A percentile compares a stretch with the other conserved stretches of the same genome.
Conservation (phyloP, 1,140 invertebrate genomes). For the Vollenhovia emeryi region DNA sequence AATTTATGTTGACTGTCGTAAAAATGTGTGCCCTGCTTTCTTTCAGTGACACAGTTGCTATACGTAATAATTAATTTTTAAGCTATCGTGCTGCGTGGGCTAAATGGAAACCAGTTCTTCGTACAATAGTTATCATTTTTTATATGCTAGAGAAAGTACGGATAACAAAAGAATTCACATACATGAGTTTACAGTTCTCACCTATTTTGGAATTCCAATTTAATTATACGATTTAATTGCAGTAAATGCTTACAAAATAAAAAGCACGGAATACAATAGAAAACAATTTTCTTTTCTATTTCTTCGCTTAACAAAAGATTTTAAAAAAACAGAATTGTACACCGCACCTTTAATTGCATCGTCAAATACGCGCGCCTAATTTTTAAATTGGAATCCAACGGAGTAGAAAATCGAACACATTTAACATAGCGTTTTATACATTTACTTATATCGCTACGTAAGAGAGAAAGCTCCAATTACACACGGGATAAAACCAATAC, state of each 20-base stretch:
- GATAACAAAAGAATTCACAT: background rate
- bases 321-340: background rate
- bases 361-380: background rate
- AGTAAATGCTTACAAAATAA: background rate
- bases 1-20: background rate
- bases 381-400: background rate
- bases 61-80: constrained; percentile 17
- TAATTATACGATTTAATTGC: background rate
- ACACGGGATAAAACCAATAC: constrained; percentile 4
- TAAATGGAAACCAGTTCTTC: background rate
- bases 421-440: background rate
- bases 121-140: background rate
- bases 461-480: constrained; percentile 17
- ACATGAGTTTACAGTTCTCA: background rate
- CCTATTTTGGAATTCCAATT: background rate
- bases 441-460: background rate
- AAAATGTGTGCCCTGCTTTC: constrained; percentile 13
- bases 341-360: background rate
- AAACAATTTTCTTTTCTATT: background rate
- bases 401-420: background rate
- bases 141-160: constrained; percentile 9
- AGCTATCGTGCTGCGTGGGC: background rate
- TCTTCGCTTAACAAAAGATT: background rate
- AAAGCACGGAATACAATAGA: background rate
- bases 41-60: background rate